Evolutionary conservation across 2,113 vertebrate species (phyloP), one percentile per base, ranked within the genome.

Genomic region (Ciconia stormi): DNA sequence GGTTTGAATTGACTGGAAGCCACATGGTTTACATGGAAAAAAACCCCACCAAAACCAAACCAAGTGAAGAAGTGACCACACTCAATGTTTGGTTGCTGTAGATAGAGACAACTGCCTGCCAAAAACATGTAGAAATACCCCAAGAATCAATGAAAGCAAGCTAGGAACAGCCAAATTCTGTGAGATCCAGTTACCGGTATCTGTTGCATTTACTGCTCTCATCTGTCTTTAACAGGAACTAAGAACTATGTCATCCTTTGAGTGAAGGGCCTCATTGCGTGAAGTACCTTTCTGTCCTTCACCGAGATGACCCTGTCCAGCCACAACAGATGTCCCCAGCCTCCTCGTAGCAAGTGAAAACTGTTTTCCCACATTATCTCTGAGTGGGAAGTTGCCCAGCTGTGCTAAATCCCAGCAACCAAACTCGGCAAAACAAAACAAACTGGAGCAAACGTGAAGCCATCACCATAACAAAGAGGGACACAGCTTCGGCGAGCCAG

Each of bases 371-470:
- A 92, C 15, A 5, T 85, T 94, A 71, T 88, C 46, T 87, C 67
- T 19, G 61, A 93, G 81, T 36, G 36, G 93, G 87, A 40, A 58
- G 36, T 58, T 0, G 1, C 55, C 55, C 90, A 93, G 88, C 56
- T 94, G 85, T 96, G 85, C 53, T 92, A 93, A 82, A 96, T 91
- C 93, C 79, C 66, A 94, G 93, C 95, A 94, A 94, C 78, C 22
- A 36, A 91, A 69, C 40, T 70, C 34, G 0, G 42, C 82, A 94
- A 94, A 94, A 93, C 82, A 96, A 91, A 96, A 42, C 85, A 93
- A 90, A 82, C 23, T 8, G 1, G 62, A 93, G 71, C 36, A 92
- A 93, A 91, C 9, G 5, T 30, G 40, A 85, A 65, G 66, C 56
- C 8, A 2, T 62, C 71, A 53, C 66, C 4, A 4, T 36, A 36